Percentiles rank a stretch among this genome's conserved stretches.
phyloP scores from a whole-genome alignment of 2,797 vertebrate species.

The Avahi laniger region DNA sequence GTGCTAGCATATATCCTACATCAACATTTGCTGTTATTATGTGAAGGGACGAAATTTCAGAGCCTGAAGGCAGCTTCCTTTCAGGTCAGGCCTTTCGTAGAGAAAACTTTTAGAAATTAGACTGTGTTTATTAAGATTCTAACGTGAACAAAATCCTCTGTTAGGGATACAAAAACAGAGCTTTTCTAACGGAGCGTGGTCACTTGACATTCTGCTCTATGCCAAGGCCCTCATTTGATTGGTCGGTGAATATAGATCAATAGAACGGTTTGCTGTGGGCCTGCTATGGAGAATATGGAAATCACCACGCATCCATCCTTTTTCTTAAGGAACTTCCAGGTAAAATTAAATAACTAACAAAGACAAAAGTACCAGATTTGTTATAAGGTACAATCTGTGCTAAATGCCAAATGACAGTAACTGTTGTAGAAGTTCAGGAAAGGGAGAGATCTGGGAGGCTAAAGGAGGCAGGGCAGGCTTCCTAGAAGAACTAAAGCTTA shows the following conservation, averaged over 20 bases:
- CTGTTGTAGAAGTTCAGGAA: background rate
- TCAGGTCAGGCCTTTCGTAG: background rate
- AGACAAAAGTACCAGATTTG: background rate
- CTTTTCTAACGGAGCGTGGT: background rate
- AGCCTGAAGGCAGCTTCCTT: background rate
- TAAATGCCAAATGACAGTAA: background rate
- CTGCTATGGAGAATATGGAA: background rate
- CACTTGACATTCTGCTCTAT: background rate
- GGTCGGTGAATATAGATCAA: background rate
- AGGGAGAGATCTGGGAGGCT: background rate
- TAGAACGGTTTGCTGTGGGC: background rate
- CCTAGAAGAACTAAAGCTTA: background rate
- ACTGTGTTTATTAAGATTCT: background rate
- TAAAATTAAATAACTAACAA: constrained; percentile 14
- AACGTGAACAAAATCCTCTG: background rate
- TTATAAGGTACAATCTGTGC: background rate
- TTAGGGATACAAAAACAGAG: background rate
- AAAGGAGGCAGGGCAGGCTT: background rate
- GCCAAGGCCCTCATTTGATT: background rate
- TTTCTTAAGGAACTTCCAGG: constrained; percentile 1
- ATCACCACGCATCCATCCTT: background rate
- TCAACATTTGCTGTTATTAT: background rate
- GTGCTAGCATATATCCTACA: background rate
- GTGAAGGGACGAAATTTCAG: background rate
- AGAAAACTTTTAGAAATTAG: background rate